Conservation (phyloP, 2,113 vertebrate genomes). For the Nestor notabilis region DNA sequence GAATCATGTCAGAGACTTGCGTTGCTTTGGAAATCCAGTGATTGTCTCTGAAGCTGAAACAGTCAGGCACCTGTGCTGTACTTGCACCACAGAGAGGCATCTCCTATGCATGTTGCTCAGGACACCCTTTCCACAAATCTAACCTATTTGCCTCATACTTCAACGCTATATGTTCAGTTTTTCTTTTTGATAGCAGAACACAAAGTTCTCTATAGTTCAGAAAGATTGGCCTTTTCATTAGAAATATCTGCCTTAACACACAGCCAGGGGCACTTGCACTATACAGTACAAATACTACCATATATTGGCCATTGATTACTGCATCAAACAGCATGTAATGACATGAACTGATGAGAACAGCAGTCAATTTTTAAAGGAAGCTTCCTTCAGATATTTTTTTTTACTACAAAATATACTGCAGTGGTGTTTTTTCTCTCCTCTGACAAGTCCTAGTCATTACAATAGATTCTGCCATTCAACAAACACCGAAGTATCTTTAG, state of each 20-base stretch:
- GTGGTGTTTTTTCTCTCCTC: neutral
- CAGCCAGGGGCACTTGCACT: neutral
- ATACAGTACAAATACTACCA: rapidly evolving
- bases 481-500: neutral
- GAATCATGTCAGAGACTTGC: neutral
- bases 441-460: neutral
- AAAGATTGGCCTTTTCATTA: neutral
- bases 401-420: neutral
- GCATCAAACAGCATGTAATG: neutral
- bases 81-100: neutral
- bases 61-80: neutral
- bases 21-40: neutral
- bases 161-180: rapidly evolving
- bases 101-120: neutral
- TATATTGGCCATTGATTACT: neutral
- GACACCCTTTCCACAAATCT: neutral
- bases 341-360: neutral
- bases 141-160: too few species aligned
- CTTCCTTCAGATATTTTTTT: neutral
- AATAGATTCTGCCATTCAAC: neutral
- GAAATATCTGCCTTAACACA: neutral
- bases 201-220: neutral
- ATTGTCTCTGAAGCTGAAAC: neutral
- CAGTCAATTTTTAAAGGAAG: neutral
- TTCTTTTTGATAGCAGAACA: neutral